A percentile compares a stretch with the other conserved stretches of the same genome.
Evolutionary conservation across 1,140 invertebrate species (phyloP).

Genomic region (Anagrus nilaparvatae): DNA sequence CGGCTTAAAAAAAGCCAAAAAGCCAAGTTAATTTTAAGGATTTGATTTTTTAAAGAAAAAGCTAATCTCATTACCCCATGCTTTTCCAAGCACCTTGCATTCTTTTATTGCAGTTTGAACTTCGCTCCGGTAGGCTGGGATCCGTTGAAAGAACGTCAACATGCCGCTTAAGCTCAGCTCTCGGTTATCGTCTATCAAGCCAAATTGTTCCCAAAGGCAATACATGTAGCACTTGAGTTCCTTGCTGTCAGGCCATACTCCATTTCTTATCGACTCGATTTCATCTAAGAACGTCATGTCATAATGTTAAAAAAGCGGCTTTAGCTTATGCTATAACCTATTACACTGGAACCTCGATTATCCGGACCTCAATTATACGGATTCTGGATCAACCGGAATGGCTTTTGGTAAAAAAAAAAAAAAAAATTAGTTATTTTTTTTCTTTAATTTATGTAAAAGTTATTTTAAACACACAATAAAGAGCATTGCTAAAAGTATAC

Average conservation of each 20-base stretch:
- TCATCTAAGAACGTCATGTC: constrained; percentile 23
- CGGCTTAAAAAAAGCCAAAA: constrained; percentile 22
- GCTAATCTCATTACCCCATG: constrained; percentile 20
- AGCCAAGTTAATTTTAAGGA: not conserved
- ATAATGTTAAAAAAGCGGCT: not conserved
- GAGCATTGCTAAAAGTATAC: no score
- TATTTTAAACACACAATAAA: no score
- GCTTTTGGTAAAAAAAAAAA: no score
- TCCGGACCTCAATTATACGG: no score
- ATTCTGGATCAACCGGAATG: no score
- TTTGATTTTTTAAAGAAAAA: not conserved
- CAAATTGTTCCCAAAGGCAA: constrained; percentile 36
- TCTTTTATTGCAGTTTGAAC: constrained; percentile 28
- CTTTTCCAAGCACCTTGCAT: constrained; percentile 33
- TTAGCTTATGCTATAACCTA: not conserved
- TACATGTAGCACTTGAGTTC: constrained; percentile 37
- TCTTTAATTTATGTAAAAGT: no score
- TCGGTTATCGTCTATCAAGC: constrained; percentile 30
- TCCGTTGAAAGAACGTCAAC: constrained; percentile 36
- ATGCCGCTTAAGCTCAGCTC: constrained; percentile 33
- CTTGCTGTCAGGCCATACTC: constrained; percentile 27
- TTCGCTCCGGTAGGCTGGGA: constrained; percentile 31
- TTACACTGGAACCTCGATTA: no score
- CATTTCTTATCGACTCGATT: constrained; percentile 34
- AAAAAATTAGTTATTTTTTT: no score